phyloP scores from a whole-genome alignment of 2,113 vertebrate species.

The Bombycilla garrulus region DNA sequence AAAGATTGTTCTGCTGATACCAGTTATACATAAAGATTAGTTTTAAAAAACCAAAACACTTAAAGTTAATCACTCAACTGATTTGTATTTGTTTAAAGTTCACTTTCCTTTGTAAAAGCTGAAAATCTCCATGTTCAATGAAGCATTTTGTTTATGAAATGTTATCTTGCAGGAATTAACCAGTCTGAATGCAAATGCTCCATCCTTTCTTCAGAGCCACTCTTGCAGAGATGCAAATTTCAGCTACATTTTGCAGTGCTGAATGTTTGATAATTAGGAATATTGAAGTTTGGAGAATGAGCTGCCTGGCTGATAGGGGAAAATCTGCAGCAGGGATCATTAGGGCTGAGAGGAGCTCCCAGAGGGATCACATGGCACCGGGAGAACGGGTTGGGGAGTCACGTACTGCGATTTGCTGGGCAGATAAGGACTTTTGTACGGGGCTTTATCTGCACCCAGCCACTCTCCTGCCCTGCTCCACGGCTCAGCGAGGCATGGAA shows the following conservation, averaged over 20 bases:
- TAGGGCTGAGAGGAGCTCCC: background rate
- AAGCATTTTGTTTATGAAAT: slow-evolving; percentile 68
- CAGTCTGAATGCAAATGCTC: slow-evolving; percentile 61
- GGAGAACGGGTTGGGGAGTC: background rate
- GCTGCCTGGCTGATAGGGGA: slow-evolving; percentile 22
- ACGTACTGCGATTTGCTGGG: background rate
- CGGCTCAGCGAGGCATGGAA: background rate
- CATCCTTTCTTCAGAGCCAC: slow-evolving; percentile 53
- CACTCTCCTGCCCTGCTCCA: background rate
- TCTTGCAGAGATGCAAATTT: slow-evolving; percentile 67
- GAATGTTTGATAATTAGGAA: slow-evolving; percentile 72
- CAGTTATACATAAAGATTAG: slow-evolving; percentile 39
- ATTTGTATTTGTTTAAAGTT: slow-evolving; percentile 64
- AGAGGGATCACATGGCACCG: background rate
- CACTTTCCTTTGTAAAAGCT: slow-evolving; percentile 58
- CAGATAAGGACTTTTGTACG: background rate
- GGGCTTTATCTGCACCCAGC: background rate
- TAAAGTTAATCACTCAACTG: slow-evolving; percentile 57
- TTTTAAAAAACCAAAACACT: background rate
- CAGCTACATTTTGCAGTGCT: slow-evolving; percentile 59
- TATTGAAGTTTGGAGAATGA: slow-evolving; percentile 68
- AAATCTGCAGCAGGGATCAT: background rate
- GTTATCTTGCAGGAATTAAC: slow-evolving; percentile 60
- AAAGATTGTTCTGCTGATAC: slow-evolving; percentile 46
- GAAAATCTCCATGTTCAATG: slow-evolving; percentile 61